Evolutionary conservation across 1,140 invertebrate species (phyloP).

Genomic region (Tetramorium parvispinum): DNA sequence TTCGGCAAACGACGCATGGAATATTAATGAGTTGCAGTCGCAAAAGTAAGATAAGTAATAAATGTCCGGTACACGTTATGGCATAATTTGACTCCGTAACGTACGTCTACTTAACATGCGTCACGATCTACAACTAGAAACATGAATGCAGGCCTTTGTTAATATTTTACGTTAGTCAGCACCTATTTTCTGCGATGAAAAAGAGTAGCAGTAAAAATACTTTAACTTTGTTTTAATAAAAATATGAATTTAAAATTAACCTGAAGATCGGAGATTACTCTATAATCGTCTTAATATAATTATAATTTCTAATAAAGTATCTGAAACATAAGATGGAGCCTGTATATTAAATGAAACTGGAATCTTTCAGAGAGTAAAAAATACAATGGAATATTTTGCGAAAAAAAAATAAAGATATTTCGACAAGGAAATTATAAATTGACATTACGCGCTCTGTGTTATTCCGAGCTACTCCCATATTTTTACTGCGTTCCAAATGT

Average conservation of each 20-base stretch:
- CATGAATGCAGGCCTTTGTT: not conserved
- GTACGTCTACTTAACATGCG: not conserved
- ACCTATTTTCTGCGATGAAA: too few relatives aligned
- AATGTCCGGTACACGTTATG: not conserved
- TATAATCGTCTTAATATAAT: not conserved
- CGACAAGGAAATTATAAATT: not conserved
- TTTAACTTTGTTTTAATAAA: not conserved
- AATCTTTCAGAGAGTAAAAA: not conserved
- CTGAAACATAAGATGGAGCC: not conserved
- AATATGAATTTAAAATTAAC: not conserved
- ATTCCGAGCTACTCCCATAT: not conserved
- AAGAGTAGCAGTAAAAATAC: not conserved
- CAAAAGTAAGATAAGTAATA: conserved; percentile 45
- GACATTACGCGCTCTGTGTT: not conserved
- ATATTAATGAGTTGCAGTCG: conserved; percentile 48
- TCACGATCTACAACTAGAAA: conserved; percentile 18
- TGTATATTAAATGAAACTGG: not conserved
- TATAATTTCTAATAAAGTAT: not conserved
- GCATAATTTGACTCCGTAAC: conserved; percentile 12
- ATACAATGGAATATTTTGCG: not conserved
- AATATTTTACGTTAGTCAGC: not conserved
- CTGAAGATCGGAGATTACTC: not conserved
- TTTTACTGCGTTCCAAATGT: not conserved
- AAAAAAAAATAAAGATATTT: not conserved
- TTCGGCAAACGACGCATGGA: conserved; percentile 26